Evolutionary conservation across 2,113 vertebrate genomes (phyloP), one percentile per base, ranked within the genome.

Genomic region (Tychaedon coryphoeus): DNA sequence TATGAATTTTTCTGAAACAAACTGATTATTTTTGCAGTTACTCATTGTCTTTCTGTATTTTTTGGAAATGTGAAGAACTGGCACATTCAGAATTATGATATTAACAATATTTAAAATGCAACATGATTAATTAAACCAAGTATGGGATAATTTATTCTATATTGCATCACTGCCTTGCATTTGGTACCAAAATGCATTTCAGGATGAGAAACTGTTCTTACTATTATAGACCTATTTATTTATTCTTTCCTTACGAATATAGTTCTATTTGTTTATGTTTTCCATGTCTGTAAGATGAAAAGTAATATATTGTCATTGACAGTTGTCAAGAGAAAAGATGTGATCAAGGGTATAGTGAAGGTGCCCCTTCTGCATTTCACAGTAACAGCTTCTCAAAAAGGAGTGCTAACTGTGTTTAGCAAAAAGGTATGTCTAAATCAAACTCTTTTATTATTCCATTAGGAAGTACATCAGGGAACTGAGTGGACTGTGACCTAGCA

Each of bases 381-480:
- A 61, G 23, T 98, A 95, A 94, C 96, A 77, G 97, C 95, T n/a
- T 98, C 98, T 95, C 96, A 98, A 79, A 97, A 92, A 95, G 98
- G 98, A 95, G 64, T 91, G 34, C 43, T 98, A 79, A 97, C 97
- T 20, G 24, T 98, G 88, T 98, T 98, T 87, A 97, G 92, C n/a
- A 97, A 90, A 71, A 90, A 98, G 97, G 98, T 98, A 98, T 96
- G 89, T 87, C 53, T 77, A 61, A 92, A 66, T 34, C 42, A 95
- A 57, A 20, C 6, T 25, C 24, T 72, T 82, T 62, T 33, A n/a
- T 71, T 86, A 73, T 65, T 87, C 40, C 11, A 24, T 53, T 74
- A 45, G 10, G 14, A 5, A 38, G 2, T 72, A 33, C 48, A 6
- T 56, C 17, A 5, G 14, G 47, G n/a, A 92, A 54, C 22, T 33